These are phyloP conservation scores for Mycalesis mineus DNA, from an alignment of 2,888 invertebrate species.

Conservation along the genomic window DNA sequence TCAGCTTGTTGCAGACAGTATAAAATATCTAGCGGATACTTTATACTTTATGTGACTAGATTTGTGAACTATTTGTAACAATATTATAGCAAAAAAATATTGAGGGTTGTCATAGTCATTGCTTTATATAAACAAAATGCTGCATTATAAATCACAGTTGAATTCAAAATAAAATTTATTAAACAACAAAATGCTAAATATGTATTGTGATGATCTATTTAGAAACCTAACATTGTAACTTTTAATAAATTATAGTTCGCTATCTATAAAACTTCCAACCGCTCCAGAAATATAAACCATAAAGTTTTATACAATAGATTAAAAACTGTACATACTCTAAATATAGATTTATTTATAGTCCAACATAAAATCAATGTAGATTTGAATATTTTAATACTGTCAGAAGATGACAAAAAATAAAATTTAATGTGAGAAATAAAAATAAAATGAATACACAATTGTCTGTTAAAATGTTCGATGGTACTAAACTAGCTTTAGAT, in stretches of 20 bases:
- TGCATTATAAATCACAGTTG: too few relatives aligned
- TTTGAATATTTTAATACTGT: slow-evolving; percentile 1
- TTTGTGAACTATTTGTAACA: too few relatives aligned
- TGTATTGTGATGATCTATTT: too few relatives aligned
- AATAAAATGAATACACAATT: not conserved
- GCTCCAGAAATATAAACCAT: not conserved
- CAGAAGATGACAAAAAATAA: not conserved
- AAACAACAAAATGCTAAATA: not conserved
- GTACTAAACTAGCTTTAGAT: slow-evolving; percentile 38
- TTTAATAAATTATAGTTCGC: too few relatives aligned
- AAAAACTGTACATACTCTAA: not conserved
- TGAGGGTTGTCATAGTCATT: too few relatives aligned
- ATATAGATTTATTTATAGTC: not conserved
- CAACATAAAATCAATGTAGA: not conserved
- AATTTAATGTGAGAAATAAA: not conserved
- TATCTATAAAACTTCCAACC: not conserved
- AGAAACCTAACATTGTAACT: too few relatives aligned
- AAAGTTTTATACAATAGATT: not conserved
- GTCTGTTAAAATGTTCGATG: slow-evolving; percentile 16
- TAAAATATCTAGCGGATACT: too few relatives aligned
- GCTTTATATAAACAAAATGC: too few relatives aligned
- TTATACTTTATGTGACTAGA: too few relatives aligned
- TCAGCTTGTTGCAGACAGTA: too few relatives aligned
- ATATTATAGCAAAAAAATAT: too few relatives aligned
- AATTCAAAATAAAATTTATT: too few relatives aligned